A percentile compares a stretch with the other conserved stretches of the same genome.
phyloP scores from a whole-genome alignment of 2,113 vertebrate genomes.

The Microcebus griseorufus region DNA sequence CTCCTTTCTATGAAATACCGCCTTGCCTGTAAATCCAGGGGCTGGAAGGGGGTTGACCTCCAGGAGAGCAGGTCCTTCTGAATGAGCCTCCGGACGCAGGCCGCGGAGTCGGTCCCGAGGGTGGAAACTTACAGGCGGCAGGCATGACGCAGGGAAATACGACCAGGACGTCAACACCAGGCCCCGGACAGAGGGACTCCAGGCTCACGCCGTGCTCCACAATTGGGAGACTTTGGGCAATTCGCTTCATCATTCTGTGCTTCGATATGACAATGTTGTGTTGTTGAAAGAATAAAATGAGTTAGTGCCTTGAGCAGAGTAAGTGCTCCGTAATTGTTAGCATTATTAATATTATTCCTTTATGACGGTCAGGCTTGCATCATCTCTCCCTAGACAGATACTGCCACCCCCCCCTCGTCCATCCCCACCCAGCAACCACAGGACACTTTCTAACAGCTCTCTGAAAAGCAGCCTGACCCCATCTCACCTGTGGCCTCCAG shows the following conservation, averaged over 20 bases:
- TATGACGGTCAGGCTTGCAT: background rate
- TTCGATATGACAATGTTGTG: background rate
- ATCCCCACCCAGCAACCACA: background rate
- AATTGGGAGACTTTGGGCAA: background rate
- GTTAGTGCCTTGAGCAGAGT: background rate
- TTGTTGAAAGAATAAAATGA: background rate
- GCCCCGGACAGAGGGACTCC: background rate
- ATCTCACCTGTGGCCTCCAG: background rate
- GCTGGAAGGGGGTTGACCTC: background rate
- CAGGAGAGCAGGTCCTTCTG: no score
- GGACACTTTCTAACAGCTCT: background rate
- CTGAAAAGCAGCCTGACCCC: background rate
- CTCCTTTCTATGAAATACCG: background rate
- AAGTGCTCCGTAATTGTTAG: background rate
- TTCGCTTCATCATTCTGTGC: background rate
- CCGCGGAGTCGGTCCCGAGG: accelerated
- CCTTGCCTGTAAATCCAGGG: background rate
- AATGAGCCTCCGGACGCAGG: background rate
- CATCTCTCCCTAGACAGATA: background rate
- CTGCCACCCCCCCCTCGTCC: background rate
- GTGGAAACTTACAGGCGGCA: background rate
- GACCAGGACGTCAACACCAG: no score
- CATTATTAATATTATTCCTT: background rate
- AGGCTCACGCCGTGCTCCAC: background rate
- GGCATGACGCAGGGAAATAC: background rate